Evolutionary conservation across 2,888 invertebrate species (phyloP).

Genomic region (Aporophyla nigra): DNA sequence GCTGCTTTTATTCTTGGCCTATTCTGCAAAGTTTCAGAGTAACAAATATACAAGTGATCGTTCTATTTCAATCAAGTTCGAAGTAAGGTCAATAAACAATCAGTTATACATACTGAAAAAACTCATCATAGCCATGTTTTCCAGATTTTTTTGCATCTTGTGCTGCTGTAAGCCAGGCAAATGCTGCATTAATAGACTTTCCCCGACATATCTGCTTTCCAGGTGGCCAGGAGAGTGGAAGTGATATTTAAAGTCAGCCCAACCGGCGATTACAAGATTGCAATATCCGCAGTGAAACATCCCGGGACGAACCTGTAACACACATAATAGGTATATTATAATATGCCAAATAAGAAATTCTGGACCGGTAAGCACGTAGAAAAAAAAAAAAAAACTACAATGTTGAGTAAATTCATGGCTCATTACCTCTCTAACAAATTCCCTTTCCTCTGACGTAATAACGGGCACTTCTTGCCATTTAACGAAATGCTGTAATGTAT

Average conservation of each 20-base stretch:
- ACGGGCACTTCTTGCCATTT: conserved; percentile 16
- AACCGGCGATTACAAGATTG: conserved; percentile 64
- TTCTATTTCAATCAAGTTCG: not conserved
- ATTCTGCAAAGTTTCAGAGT: not conserved
- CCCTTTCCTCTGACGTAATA: conserved; percentile 40
- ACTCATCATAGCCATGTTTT: not conserved
- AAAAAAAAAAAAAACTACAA: not conserved
- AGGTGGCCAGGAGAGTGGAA: conserved; percentile 65
- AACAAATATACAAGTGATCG: not conserved
- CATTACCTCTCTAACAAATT: conserved; percentile 63
- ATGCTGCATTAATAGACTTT: conserved; percentile 31
- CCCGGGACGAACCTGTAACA: conserved; percentile 49
- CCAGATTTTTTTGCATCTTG: not conserved
- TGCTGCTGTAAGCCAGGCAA: conserved; percentile 21
- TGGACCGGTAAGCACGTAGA: not conserved
- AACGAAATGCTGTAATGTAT: not conserved
- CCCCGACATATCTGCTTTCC: not conserved
- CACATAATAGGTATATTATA: not conserved
- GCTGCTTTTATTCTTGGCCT: no score
- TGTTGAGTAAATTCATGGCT: not conserved
- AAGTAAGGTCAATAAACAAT: not conserved
- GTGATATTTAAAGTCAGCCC: conserved; percentile 67
- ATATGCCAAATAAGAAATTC: not conserved
- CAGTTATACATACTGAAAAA: not conserved
- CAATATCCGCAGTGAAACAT: conserved; percentile 79